Evolutionary conservation across 2,888 invertebrate genomes (phyloP), one percentile per base, ranked within the genome.

Genomic region (Hypena proboscidalis): DNA sequence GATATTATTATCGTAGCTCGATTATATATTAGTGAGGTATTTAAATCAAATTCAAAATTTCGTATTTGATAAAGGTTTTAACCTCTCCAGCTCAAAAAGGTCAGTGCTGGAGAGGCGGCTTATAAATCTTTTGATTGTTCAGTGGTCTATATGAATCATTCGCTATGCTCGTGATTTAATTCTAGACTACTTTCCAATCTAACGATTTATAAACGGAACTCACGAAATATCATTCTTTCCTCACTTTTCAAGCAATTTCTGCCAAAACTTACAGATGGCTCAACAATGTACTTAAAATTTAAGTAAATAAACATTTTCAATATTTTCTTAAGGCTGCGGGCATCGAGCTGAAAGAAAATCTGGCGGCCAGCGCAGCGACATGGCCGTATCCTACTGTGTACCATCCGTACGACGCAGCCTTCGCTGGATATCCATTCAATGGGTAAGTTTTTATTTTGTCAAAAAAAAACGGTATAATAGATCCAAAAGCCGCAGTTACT

Each of bases 321-420:
- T 47, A 45, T 50, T 25, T 30, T 36, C 57, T 85, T 85, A 43
- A 97, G 97, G 95, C 96, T 71, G 94, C 94, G 32, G 96, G 97
- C 35, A 93, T 97, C 67, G 97, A 97, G 81, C 92, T 97, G 72
- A 97, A 97, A 87, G 97, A 97, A 85, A 97, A 97, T 81, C 90
- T 97, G 58, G 95, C 96, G 34, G 94, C 95, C 20, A 95, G 95
- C 58, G 96, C 95, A 41, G 95, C 96, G 45, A 94, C 95, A 45
- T 97, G 97, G 97, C 97, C 97, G 62, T 97, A 97, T 86, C 96
- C 97, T 41, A 95, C 97, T 26, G 96, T 97, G 58, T 97, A 97
- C 88, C 97, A 98, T 87, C 97, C 97, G 35, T 98, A 98, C 88
- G 98, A 98, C 76, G 95, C 97, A 48, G 96, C 97, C 46, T 96